phyloP scores from a whole-genome alignment of 2,888 invertebrate genomes.

The Therioaphis trifolii region DNA sequence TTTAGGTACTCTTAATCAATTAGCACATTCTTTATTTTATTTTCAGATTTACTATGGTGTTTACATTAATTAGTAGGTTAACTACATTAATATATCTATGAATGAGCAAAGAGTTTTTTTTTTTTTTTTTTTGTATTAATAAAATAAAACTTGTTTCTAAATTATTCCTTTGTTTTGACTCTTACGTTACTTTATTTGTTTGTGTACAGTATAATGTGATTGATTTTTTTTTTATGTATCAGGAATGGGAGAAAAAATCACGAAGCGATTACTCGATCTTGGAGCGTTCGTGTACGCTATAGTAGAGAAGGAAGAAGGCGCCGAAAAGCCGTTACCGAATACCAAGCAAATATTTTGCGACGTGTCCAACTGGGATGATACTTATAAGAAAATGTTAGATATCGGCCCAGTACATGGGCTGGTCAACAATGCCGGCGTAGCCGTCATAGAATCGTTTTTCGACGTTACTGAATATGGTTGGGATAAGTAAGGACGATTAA shows the following conservation, averaged over 20 bases:
- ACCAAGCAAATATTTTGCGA: constrained; percentile 79
- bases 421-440: constrained; percentile 89
- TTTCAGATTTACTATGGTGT: too few species aligned
- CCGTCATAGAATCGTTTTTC: constrained; percentile 77
- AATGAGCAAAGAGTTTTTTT: too few species aligned
- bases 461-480: constrained; percentile 77
- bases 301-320: constrained; percentile 72
- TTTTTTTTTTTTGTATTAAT: too few species aligned
- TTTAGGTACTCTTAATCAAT: too few species aligned
- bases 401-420: constrained; percentile 80
- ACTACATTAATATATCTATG: too few species aligned
- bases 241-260: constrained; percentile 61
- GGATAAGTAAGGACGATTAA: constrained; percentile 74
- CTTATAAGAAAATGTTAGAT: constrained; percentile 74
- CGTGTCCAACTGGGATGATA: constrained; percentile 78
- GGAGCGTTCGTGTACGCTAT: constrained; percentile 48
- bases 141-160: too few species aligned
- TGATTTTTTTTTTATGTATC: background rate
- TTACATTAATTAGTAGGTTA: too few species aligned
- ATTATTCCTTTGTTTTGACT: too few species aligned
- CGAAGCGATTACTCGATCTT: constrained; percentile 22
- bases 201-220: background rate
- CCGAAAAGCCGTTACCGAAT: constrained; percentile 74
- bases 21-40: too few species aligned
- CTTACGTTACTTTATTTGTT: too few species aligned